phyloP scores from a whole-genome alignment of 2,113 vertebrate genomes.

The Leucopternis melanops region DNA sequence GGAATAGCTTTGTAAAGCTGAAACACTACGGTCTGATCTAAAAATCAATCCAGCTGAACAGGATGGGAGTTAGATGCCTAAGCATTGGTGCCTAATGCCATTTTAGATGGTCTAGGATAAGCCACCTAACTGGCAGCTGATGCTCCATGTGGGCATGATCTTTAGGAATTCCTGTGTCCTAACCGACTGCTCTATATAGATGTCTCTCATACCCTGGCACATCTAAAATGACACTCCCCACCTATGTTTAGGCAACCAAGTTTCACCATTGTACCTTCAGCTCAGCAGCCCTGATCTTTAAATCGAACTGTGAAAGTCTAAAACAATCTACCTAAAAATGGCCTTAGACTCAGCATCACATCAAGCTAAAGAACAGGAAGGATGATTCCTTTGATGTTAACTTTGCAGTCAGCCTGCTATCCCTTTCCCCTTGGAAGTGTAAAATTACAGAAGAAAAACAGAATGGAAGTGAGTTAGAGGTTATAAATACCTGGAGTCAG shows the following conservation, averaged over 20 bases:
- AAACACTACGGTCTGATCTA: background rate
- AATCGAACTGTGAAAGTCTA: background rate
- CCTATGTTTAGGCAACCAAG: background rate
- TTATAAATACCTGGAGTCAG: constrained; percentile 90
- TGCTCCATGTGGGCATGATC: background rate
- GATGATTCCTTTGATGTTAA: background rate
- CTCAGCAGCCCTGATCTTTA: background rate
- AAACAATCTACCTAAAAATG: background rate
- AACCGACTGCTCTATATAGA: background rate
- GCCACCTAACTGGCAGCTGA: background rate
- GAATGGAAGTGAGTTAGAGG: background rate
- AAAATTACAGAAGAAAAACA: constrained; percentile 19
- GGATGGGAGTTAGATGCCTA: background rate
- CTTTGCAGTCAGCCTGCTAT: background rate
- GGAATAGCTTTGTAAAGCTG: background rate
- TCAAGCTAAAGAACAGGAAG: background rate
- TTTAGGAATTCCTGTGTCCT: background rate
- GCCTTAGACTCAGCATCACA: background rate
- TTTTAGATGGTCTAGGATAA: background rate
- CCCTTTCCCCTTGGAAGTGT: background rate
- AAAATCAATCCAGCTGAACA: background rate
- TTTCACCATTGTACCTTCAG: background rate
- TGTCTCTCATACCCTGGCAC: background rate
- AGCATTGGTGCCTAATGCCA: background rate
- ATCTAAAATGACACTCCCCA: background rate